phyloP scores from a whole-genome alignment of 2,797 vertebrate genomes.

The Odontamblyopus lacepedii region DNA sequence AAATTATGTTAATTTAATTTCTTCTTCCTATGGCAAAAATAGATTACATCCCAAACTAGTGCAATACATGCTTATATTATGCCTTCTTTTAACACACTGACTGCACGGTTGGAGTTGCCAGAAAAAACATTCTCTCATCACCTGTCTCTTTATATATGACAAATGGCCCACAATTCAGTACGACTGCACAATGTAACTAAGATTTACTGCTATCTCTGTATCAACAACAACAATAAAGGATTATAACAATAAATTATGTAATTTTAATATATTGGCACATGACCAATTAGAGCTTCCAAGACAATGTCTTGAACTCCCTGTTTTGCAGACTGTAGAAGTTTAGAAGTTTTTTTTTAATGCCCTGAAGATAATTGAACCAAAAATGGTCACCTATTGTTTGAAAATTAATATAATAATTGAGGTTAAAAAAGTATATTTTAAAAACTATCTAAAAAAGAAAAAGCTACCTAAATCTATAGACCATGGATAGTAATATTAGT shows the following conservation, averaged over 20 bases:
- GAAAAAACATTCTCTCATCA: constrained; percentile 45
- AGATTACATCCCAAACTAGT: neutral
- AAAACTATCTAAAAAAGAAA: too few relatives aligned
- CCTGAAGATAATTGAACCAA: too few relatives aligned
- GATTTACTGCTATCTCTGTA: constrained; percentile 3
- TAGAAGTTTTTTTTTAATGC: constrained; percentile 52
- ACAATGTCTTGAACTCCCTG: too few relatives aligned
- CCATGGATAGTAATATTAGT: too few relatives aligned
- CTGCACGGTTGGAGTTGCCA: constrained; percentile 26
- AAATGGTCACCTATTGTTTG: too few relatives aligned
- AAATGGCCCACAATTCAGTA: neutral
- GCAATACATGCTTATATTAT: neutral
- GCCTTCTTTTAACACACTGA: constrained; percentile 4
- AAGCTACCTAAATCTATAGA: too few relatives aligned
- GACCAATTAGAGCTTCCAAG: neutral
- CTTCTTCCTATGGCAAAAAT: neutral
- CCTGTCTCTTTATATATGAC: constrained; percentile 33
- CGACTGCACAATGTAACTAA: constrained; percentile 18
- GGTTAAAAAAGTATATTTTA: too few relatives aligned
- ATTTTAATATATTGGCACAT: neutral
- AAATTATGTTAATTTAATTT: neutral
- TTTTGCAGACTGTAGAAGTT: neutral
- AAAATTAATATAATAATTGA: too few relatives aligned
- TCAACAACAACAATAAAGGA: neutral
- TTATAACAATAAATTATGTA: neutral